These are phyloP conservation scores for Loris lydekkerianus DNA, from an alignment of 2,797 vertebrate species.

Conservation along the genomic window DNA sequence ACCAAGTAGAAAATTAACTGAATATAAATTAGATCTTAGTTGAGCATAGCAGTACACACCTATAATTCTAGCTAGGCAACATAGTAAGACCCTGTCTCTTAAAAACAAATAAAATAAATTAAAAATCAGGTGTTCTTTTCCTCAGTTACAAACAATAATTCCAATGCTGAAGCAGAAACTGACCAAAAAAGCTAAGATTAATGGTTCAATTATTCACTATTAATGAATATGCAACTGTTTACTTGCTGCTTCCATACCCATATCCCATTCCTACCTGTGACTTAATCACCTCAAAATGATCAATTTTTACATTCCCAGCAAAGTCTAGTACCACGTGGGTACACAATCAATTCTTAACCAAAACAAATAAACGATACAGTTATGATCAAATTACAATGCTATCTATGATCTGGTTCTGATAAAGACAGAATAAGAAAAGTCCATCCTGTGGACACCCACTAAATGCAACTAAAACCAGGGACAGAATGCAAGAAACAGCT, in stretches of 20 bases:
- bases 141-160: conserved; percentile 46
- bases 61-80: neutral
- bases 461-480: conserved; percentile 35
- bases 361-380: conserved; percentile 39
- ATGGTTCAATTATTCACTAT: neutral
- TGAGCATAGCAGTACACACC: neutral
- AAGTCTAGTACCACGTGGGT: conserved; percentile 1
- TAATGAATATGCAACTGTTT: conserved; percentile 34
- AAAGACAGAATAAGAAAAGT: neutral
- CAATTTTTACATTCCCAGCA: conserved; percentile 32
- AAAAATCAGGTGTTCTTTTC: conserved; percentile 29
- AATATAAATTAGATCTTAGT: neutral
- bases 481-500: neutral
- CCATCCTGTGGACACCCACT: conserved; percentile 23
- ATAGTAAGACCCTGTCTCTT: neutral
- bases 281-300: conserved; percentile 18
- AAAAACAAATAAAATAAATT: neutral
- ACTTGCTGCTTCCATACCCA: neutral
- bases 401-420: neutral
- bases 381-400: conserved; percentile 53
- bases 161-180: conserved; percentile 61
- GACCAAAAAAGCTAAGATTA: conserved; percentile 50
- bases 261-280: neutral
- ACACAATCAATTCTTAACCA: conserved; percentile 37
- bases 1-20: neutral